phyloP scores from a whole-genome alignment of 2,113 vertebrate species.

The Sinosuthora webbiana region DNA sequence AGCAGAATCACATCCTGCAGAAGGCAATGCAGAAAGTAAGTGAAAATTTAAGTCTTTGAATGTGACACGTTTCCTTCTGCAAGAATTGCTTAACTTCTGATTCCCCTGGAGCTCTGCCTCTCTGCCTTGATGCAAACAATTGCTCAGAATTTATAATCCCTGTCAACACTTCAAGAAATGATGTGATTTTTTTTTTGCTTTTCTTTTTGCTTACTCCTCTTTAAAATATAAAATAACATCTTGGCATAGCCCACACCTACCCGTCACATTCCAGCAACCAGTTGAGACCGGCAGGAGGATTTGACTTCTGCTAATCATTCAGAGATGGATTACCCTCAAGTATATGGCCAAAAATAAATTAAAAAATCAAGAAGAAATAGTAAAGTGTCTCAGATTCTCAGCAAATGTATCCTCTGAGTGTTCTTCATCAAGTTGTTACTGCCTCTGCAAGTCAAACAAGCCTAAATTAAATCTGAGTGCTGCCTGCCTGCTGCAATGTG shows the following conservation, averaged over 20 bases:
- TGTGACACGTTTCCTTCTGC: background rate
- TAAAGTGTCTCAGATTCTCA: background rate
- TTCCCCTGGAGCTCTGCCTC: background rate
- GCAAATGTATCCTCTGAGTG: background rate
- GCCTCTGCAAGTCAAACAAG: background rate
- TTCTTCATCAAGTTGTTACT: background rate
- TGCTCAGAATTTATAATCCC: background rate
- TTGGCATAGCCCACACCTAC: background rate
- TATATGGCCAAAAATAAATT: background rate
- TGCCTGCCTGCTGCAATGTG: background rate
- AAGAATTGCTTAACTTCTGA: background rate
- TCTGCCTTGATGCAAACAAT: background rate
- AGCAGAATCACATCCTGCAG: background rate
- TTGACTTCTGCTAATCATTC: background rate
- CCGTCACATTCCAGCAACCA: background rate
- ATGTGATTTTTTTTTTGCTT: background rate
- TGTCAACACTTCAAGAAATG: background rate
- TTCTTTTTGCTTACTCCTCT: background rate
- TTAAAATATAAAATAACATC: background rate
- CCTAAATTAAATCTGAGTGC: accelerated
- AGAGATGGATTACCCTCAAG: background rate
- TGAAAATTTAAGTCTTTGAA: background rate
- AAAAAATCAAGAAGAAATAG: background rate
- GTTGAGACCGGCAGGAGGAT: background rate
- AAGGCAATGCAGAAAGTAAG: background rate